Conservation (phyloP, 2,113 vertebrate species). For the Zootoca vivipara region DNA sequence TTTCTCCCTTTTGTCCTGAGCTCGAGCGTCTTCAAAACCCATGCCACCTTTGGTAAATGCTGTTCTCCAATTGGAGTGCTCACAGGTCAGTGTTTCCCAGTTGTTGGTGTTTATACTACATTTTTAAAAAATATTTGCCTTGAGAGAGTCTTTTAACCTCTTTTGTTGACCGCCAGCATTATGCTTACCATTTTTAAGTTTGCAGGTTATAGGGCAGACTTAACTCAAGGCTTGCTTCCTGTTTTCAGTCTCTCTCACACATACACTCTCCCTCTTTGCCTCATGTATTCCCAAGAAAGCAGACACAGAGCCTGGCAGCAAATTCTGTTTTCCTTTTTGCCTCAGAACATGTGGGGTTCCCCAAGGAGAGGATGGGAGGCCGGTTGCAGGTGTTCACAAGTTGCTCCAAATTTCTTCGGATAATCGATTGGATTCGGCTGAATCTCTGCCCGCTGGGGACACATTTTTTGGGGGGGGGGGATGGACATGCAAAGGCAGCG, state of each 20-base stretch:
- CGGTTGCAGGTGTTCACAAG: conserved; percentile 71
- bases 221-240: background rate
- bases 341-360: conserved; percentile 28
- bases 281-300: background rate
- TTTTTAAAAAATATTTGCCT: too few species aligned
- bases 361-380: conserved; percentile 17
- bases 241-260: background rate
- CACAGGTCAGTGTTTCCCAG: too few species aligned
- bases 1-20: too few species aligned
- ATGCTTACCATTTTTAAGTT: too few species aligned
- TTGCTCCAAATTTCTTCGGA: conserved; percentile 74
- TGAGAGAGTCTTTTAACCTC: too few species aligned
- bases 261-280: background rate
- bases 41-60: too few species aligned
- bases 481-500: background rate
- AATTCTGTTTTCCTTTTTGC: background rate
- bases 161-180: too few species aligned
- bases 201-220: background rate
- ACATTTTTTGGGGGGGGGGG: background rate
- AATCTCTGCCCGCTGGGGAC: conserved; percentile 20
- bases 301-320: background rate
- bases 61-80: too few species aligned
- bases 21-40: too few species aligned
- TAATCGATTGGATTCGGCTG: conserved; percentile 78
- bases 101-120: too few species aligned